A percentile compares a stretch with the other conserved stretches of the same genome.
phyloP scores from a whole-genome alignment of 2,113 vertebrate genomes.

The Aegotheles bennettii region DNA sequence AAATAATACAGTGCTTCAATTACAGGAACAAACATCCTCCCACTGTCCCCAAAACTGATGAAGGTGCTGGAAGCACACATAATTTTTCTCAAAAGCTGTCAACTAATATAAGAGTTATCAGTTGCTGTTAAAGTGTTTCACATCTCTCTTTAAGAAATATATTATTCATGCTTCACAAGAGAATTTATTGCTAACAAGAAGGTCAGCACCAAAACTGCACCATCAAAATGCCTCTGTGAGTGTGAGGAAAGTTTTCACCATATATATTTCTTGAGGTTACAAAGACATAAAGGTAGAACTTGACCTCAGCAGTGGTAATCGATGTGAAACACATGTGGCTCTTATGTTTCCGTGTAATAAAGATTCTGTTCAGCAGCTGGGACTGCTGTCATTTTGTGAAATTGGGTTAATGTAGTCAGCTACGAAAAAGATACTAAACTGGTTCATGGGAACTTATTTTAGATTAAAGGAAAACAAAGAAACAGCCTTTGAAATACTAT shows the following conservation, averaged over 20 bases:
- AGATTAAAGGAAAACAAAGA: neutral
- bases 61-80: neutral
- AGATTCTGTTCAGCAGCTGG: neutral
- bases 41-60: neutral
- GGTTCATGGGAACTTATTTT: neutral
- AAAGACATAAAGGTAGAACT: neutral
- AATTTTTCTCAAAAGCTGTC: neutral
- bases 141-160: neutral
- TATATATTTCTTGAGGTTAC: neutral
- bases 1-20: neutral
- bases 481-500: neutral
- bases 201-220: neutral
- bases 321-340: neutral
- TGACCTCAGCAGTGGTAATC: neutral
- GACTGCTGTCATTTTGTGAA: neutral
- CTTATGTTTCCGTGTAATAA: neutral
- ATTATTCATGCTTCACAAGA: neutral
- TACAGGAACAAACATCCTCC: neutral
- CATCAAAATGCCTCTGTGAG: neutral
- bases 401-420: neutral
- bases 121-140: slow-evolving; percentile 3
- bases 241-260: neutral
- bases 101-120: slow-evolving; percentile 2
- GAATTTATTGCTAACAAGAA: neutral
- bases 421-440: neutral